Conservation (phyloP, 1,140 invertebrate species). For the Mycetomoellerius zeteki region DNA sequence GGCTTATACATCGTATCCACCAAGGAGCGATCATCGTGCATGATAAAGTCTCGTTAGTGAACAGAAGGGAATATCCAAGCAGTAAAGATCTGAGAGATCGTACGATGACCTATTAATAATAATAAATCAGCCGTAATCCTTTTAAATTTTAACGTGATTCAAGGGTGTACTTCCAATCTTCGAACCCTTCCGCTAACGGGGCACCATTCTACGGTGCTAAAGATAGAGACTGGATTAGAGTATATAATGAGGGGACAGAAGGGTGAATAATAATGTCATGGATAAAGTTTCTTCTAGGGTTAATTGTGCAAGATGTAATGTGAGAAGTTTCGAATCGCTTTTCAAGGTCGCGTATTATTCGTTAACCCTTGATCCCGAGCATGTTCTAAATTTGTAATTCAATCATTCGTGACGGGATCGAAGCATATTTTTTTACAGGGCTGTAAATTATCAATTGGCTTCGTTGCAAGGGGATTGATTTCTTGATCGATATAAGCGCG, state of each 20-base stretch:
- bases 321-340: conserved; percentile 8
- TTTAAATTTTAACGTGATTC: background rate
- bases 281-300: conserved; percentile 26
- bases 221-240: conserved; percentile 13
- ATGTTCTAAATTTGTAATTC: background rate
- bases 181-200: background rate
- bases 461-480: conserved; percentile 50
- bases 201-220: conserved; percentile 6
- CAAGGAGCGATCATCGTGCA: conserved; percentile 19
- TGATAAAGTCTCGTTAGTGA: conserved; percentile 16
- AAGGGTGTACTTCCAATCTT: background rate
- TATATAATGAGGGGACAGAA: background rate
- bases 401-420: background rate
- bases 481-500: conserved; percentile 23
- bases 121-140: conserved; percentile 17
- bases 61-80: background rate
- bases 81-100: conserved; percentile 10
- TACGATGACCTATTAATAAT: conserved; percentile 36
- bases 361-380: background rate
- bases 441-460: conserved; percentile 41
- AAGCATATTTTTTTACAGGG: conserved; percentile 35
- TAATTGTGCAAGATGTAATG: conserved; percentile 31
- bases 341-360: conserved; percentile 10
- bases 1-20: conserved; percentile 9
- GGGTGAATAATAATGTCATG: background rate